Evolutionary conservation across 2,113 vertebrate species (phyloP), one percentile per base, ranked within the genome.

Genomic region (Synodontis membranacea): DNA sequence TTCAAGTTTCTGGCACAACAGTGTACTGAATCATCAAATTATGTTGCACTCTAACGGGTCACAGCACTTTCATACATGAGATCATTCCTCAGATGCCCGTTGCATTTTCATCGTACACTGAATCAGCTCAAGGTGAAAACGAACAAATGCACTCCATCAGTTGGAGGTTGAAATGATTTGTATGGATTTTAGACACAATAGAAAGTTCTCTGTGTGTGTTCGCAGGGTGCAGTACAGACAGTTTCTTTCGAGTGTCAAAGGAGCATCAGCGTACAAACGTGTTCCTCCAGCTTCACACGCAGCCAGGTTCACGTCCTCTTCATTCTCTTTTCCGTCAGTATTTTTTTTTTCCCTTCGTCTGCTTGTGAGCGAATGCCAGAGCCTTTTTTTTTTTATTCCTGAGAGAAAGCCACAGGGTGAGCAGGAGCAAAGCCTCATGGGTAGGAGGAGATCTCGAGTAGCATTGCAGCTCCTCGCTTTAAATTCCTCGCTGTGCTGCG

Each of bases 361-460:
- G 50, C 54, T 58, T 80, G 50, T 56, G 15, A 48, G 80, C 3
- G 14, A 28, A 60, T 81, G 80, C 39, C 56, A 54, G 80, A 64
- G 39, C 56, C n/a, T 82, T 82, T 82, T 46, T 44, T 82, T 62
- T 82, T 82, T 82, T 46, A 62, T 82, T 62, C 58, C 80, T 64
- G 58, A 19, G 39, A 82, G 58, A 64, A 82, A 82, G 58, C 23
- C 58, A 82, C 25, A 34, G 60, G 58, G 39, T 10, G 42, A 82
- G 58, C 80, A 82, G 58, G 64, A 64, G 80, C 80, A 82, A 82
- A 82, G 80, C 80, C 80, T 46, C 58, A 31, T 64, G 80, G 58
- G 58, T 62, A 64, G 64, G 31, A 82, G 58, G 39, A 82, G 80
- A 44, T 31, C 80, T 34, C 64, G 8, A 46, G 39, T 21, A 64